Base-by-base conservation (phyloP, 2,797 vertebrate species). In the Dendrocincla fuliginosa region DNA sequence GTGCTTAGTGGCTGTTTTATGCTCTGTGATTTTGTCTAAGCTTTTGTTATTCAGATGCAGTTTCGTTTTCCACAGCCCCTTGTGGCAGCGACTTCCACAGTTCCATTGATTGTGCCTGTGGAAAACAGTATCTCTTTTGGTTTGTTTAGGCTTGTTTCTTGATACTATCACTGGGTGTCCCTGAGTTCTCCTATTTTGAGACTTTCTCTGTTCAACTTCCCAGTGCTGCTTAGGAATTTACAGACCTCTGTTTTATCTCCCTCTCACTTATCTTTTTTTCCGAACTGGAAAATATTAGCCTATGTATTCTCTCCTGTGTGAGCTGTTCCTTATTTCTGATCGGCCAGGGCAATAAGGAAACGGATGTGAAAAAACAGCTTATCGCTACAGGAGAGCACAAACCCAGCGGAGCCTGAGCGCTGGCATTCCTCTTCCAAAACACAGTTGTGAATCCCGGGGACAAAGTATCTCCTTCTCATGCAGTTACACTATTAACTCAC, bases 191-290 rank as follows among this genome's bases (percentile, higher is more conserved):
- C 55, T 79, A 20, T 84, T 88, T 59, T 55, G 57, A 76, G 47
- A 30, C 77, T 92, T 93, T 89, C 84, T 46, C 93, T 90, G 23
- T 64, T 83, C 28, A 33, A 27, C 60, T 89, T 83, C 35, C 74
- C 85, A 42, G 16, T 27, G 44, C 64, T 63, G 68, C 64, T 49
- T 16, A 67, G 88, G 83, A 68, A 37, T 70, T 84, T 22, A 37
- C 57, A 85, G 87, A 86, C 17, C 22, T 80, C 57, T 67, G 23
- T 13, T 55, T 5, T 30, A 78, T 68, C 78, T 93, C 44, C 30
- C 76, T 68, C 42, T 78, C 90, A 70, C 85, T 96, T 85, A 68
- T 42, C 73, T 75, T 65, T 81, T 75, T 93, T 84, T 84, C 80
- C 11, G 0, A 86, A 78, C 57, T 90, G 90, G 93, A 95, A 94